Evolutionary conservation across 2,888 invertebrate genomes (phyloP), one percentile per base, ranked within the genome.

Genomic region (Polylopha cassiicola): DNA sequence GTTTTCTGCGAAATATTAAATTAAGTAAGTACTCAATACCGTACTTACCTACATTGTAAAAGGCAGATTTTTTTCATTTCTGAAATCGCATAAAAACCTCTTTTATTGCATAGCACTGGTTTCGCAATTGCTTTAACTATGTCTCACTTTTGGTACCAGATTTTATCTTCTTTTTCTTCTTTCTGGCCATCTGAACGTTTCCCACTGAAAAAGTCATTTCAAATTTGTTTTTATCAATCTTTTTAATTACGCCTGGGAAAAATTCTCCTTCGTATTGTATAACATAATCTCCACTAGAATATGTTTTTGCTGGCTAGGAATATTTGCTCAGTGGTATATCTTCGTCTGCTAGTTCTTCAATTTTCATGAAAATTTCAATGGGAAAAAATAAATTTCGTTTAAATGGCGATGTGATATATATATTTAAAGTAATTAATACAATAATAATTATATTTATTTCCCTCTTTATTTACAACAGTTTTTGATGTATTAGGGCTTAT

Each of bases 171-270:
- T 34, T 41, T 34, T 17, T 41, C 41, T 8, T 34, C 34, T 34
- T 17, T 41, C 41, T 8, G 41, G 41, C 41, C 41, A 41, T 22
- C 11, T 28, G 21, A 34, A 43, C 11, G 37, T 43, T 17, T 43
- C 43, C 43, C 26, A 21, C 18, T 18, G 37, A 43, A 32, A 37
- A 37, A 17, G 32, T 32, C 43, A 32, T 43, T 37, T 43, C 27
- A 37, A 11, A 42, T 13, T 18, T 31, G 13, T 44, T 43, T 18
- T 32, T 23, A 30, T 47, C 38, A 37, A 44, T 23, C 46, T 48
- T 39, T 43, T 50, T 39, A 43, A 48, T 42, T 11, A 41, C n/a
- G 11, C 47, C 49, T 13, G 47, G 44, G 34, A 49, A 49, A 29
- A 39, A 44, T 34, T 46, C 39, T 32, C 44, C 44, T 41, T 49